Percentiles rank a stretch among this genome's conserved stretches.
phyloP scores from a whole-genome alignment of 30 jellyfish, hydroid and myxozoan genomes.

The Phacellophora camtschatica region DNA sequence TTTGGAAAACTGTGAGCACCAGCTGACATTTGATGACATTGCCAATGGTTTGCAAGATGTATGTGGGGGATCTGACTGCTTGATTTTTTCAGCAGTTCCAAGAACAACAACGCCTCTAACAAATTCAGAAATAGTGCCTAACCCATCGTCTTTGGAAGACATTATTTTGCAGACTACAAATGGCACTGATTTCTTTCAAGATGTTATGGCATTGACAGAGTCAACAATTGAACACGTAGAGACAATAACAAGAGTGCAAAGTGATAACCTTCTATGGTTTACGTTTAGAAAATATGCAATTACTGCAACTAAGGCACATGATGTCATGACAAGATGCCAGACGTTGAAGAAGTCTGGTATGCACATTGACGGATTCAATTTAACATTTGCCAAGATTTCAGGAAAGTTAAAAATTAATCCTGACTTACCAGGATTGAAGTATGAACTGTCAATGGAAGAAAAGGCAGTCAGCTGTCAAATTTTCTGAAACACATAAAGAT shows the following conservation, averaged over 20 bases:
- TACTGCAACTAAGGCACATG: conserved; percentile 44
- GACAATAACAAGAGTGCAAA: conserved; percentile 41
- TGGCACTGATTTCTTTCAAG: not conserved
- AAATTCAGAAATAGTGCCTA: not conserved
- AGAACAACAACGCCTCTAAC: not conserved
- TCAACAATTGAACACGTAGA: not conserved
- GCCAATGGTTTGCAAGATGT: not conserved
- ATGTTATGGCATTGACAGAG: not conserved
- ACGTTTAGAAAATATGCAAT: conserved; percentile 11
- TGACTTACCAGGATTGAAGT: conserved; percentile 56
- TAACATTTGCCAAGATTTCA: not conserved
- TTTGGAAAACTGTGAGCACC: not conserved
- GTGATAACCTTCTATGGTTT: conserved; percentile 16
- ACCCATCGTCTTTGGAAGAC: not conserved
- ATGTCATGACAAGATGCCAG: not conserved
- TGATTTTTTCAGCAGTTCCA: not conserved
- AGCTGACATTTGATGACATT: not conserved
- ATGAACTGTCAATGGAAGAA: conserved; percentile 59
- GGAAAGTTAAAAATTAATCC: conserved; percentile 1
- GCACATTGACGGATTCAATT: not conserved
- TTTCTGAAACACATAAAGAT: not conserved
- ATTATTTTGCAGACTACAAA: not conserved
- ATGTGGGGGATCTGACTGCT: not conserved
- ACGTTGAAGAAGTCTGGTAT: not conserved
- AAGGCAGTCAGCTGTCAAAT: not conserved